Evolutionary conservation across 2,888 invertebrate genomes (phyloP).

Genomic region (Luperina nickerlii): DNA sequence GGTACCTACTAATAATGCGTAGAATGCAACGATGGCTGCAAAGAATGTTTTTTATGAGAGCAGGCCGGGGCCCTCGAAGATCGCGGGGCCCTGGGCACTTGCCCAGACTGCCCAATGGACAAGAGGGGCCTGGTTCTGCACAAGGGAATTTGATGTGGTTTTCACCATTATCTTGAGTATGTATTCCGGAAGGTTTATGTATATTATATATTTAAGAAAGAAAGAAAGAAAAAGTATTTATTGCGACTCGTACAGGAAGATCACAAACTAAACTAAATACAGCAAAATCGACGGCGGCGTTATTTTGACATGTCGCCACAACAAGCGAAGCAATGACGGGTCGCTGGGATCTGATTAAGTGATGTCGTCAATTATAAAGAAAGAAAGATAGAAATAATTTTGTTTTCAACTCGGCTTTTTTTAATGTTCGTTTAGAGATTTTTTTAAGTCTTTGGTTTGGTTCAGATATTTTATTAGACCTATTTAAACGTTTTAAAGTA

Average conservation of each 20-base stretch:
- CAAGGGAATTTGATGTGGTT: neutral
- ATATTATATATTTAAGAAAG: neutral
- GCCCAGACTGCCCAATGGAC: no score
- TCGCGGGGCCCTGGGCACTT: no score
- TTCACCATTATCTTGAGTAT: neutral
- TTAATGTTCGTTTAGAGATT: neutral
- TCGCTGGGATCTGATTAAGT: neutral
- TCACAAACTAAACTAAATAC: no score
- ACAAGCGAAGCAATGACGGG: neutral
- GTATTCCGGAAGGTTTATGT: neutral
- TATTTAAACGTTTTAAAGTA: no score
- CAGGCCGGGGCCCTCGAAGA: no score
- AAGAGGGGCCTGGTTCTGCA: no score
- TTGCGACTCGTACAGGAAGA: no score
- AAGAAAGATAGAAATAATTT: neutral
- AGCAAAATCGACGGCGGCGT: no score
- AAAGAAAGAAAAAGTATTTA: no score
- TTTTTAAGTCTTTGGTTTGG: neutral
- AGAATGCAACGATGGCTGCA: no score
- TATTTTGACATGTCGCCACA: neutral
- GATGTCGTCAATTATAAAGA: neutral
- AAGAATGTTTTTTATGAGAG: no score
- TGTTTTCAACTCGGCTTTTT: neutral
- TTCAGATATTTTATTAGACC: neutral
- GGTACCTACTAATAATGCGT: no score